phyloP scores from a whole-genome alignment of 2,797 vertebrate species.

The Neomorphus geoffroyi region DNA sequence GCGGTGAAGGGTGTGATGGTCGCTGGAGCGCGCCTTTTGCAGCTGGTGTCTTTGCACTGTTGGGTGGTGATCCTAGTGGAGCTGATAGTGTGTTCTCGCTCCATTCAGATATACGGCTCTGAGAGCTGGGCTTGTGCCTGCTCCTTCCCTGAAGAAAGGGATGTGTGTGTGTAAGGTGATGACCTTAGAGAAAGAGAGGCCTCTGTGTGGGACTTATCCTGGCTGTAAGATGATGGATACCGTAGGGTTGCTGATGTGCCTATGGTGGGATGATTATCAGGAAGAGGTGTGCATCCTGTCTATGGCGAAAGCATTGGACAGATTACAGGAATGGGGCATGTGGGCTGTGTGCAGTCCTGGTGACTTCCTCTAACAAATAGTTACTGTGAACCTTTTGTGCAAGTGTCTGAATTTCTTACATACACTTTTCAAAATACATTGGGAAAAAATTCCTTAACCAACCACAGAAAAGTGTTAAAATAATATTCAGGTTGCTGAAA shows the following conservation, averaged over 20 bases:
- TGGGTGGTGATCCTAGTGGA: background rate
- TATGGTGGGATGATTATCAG: accelerated
- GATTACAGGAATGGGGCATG: accelerated
- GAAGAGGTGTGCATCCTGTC: accelerated
- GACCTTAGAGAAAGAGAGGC: background rate
- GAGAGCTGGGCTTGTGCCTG: background rate
- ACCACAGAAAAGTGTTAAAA: background rate
- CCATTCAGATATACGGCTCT: background rate
- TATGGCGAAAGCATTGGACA: background rate
- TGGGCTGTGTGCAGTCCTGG: background rate
- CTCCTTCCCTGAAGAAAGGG: background rate
- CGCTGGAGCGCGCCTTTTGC: accelerated
- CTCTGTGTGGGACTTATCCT: background rate
- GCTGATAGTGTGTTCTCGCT: background rate
- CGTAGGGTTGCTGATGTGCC: background rate
- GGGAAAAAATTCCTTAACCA: background rate
- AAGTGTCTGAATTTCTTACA: background rate
- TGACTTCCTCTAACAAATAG: background rate
- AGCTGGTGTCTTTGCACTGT: background rate
- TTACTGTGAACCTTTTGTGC: background rate
- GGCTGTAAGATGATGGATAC: background rate
- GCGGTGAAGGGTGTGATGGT: background rate
- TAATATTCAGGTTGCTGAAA: background rate
- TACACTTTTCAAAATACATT: accelerated
- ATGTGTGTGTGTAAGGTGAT: background rate